Evolutionary conservation across 1,140 invertebrate species (phyloP), one percentile per base, ranked within the genome.

Genomic region (Trichoplusia ni): DNA sequence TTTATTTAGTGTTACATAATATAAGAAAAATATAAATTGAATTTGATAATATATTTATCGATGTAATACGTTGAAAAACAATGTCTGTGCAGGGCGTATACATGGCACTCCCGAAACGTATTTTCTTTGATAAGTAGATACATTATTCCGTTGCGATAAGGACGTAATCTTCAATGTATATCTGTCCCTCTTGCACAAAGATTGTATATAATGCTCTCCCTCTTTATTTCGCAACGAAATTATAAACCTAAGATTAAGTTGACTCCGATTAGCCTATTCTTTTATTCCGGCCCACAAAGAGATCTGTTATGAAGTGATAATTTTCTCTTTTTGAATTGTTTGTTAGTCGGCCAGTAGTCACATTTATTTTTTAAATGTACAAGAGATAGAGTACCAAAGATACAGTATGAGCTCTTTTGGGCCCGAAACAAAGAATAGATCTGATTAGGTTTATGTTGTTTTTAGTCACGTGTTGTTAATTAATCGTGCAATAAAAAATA

Each of bases 41-140:
- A 33, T 51, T 51, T 51, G 27, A 51, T 51, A 35, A 35, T 51
- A 35, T 51, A 51, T 51, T 51, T 51, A 51, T 51, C 47, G n/a
- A 23, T 35, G 16, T 33, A 51, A 19, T 35, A 51, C 29, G 46
- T 11, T 35, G 21, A 33, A 35, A 51, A 33, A 51, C 33, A 21
- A 51, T 29, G 23, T 29, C n/a, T 47, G 31, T 29, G 44, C 25
- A 29, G 44, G 31, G 44, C 44, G 44, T 29, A 18, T 47, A 47
- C 25, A 13, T 29, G 44, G 44, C 44, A 47, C 31, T 47, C 44
- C 16, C 11, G 18, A 3, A 47, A 27, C 44, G 44, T 47, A 47
- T 9, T 47, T 31, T 29, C 27, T n/a, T n/a, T n/a, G n/a, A n/a
- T 29, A 29, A 25, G 27, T 47, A 47, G 44, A 29, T 9, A 29